Base-by-base conservation (phyloP, 1,140 invertebrate genomes). In the Ectropis grisescens region DNA sequence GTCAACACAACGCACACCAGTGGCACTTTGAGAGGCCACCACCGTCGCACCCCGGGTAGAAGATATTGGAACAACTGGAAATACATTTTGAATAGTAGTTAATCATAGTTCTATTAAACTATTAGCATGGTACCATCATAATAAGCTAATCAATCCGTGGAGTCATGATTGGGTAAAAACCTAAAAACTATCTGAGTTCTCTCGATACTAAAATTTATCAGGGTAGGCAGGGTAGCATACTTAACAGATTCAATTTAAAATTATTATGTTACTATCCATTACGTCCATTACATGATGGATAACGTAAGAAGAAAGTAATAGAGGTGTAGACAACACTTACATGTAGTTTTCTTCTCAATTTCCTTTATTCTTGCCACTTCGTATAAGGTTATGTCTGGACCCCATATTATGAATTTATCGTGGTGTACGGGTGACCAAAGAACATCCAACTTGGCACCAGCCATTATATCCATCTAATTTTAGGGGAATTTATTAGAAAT, bases 351-450 rank as follows among this genome's bases (percentile, higher is more conserved):
- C 13, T 82, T 75, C 44, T 75, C 66, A 1, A 74, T 79, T 41
- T 89, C 86, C 62, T 86, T 86, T 12, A 86, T 55, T 34, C 72
- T 80, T 43, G 83, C 85, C 32, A 93, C 86, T 84, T 94, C 90
- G 58, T 95, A 95, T 13, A 95, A 84, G 70, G 85, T 89, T 55
- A 96, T 90, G 59, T 95, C 93, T 28, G 91, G 88, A 11, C 92
- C 91, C 92, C 93, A 95, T 16, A 91, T 90, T 33, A 96, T 88
- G 60, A 94, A 95, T 59, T 92, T 92, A 56, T 94, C 87, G 2
- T 84, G 84, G 54, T 89, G 86, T 13, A 89, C 83, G 1, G 92
- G 92, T 24, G 91, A 92, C 93, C 93, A 95, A 52, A 89, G 86
- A 8, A 94, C 86, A 53, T 94, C 93, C 16, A 69, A 41, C 58